phyloP scores from a whole-genome alignment of 2,888 invertebrate genomes.

The Dione vanillae region DNA sequence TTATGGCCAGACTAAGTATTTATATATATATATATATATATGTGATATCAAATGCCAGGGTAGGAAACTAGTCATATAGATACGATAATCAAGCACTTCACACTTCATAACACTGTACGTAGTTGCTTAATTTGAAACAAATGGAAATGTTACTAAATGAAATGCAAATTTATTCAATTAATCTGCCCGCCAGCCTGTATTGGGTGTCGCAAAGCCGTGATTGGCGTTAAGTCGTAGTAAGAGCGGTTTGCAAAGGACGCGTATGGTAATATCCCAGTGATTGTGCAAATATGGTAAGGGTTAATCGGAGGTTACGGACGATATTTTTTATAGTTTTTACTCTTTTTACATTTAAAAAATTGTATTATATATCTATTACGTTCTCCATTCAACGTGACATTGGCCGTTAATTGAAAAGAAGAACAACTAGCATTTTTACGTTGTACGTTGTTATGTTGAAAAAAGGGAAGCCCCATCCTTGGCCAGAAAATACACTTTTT shows the following conservation, averaged over 20 bases:
- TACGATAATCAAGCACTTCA: constrained; percentile 21
- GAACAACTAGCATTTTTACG: too few relatives aligned
- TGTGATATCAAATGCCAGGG: constrained; percentile 1
- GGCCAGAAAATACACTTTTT: too few relatives aligned
- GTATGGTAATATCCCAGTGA: constrained; percentile 43
- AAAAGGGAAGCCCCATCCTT: too few relatives aligned
- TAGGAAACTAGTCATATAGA: background rate
- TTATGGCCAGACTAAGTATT: too few relatives aligned
- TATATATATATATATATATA: too few relatives aligned
- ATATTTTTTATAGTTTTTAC: background rate
- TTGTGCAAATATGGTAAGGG: background rate
- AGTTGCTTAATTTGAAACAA: constrained; percentile 71
- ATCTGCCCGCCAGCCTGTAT: constrained; percentile 75
- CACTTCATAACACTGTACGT: constrained; percentile 34
- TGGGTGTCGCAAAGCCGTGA: constrained; percentile 78
- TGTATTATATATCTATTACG: too few relatives aligned
- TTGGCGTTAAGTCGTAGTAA: constrained; percentile 76
- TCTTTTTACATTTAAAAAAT: too few relatives aligned
- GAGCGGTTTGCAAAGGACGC: constrained; percentile 67
- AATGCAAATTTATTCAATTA: constrained; percentile 84
- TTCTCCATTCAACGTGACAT: too few relatives aligned
- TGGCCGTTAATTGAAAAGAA: too few relatives aligned
- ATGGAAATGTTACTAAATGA: constrained; percentile 76
- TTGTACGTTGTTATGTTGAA: too few relatives aligned
- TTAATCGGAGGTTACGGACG: background rate